phyloP scores from a whole-genome alignment of 1,140 invertebrate species.

The Drosophila bipectinata region DNA sequence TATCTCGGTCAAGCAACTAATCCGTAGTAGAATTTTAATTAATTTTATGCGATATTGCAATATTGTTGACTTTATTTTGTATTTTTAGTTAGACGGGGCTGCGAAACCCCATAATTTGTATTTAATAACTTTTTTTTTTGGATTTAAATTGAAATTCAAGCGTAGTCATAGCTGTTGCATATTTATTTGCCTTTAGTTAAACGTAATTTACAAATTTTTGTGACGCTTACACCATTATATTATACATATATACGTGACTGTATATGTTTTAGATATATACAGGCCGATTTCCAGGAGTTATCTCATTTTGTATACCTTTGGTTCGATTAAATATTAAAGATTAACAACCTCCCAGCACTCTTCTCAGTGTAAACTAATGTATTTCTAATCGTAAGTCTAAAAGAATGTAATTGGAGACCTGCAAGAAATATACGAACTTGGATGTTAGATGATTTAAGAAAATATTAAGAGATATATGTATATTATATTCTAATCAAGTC shows the following conservation, averaged over 20 bases:
- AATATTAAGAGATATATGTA: not conserved
- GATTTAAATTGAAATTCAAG: conserved; percentile 45
- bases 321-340: conserved; percentile 18
- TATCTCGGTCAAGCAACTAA: conserved; percentile 42
- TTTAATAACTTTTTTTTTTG: conserved; percentile 31
- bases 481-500: conserved; percentile 5
- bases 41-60: conserved; percentile 50
- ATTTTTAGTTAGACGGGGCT: conserved; percentile 50
- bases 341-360: conserved; percentile 20
- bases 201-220: conserved; percentile 45
- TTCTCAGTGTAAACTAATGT: conserved; percentile 51
- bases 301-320: conserved; percentile 23
- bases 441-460: conserved; percentile 17
- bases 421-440: conserved; percentile 36
- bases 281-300: conserved; percentile 28
- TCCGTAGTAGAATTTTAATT: conserved; percentile 64
- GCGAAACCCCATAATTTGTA: conserved; percentile 6
- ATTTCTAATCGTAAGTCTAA: conserved; percentile 44
- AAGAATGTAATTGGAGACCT: conserved; percentile 44
- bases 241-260: conserved; percentile 1
- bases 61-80: conserved; percentile 64
- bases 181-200: conserved; percentile 69
- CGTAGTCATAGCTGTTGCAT: conserved; percentile 43
- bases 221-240: conserved; percentile 40
- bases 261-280: conserved; percentile 34